These are phyloP conservation scores for Tragelaphus buxtoni DNA, from an alignment of 2,113 vertebrate species.

Conservation along the genomic window DNA sequence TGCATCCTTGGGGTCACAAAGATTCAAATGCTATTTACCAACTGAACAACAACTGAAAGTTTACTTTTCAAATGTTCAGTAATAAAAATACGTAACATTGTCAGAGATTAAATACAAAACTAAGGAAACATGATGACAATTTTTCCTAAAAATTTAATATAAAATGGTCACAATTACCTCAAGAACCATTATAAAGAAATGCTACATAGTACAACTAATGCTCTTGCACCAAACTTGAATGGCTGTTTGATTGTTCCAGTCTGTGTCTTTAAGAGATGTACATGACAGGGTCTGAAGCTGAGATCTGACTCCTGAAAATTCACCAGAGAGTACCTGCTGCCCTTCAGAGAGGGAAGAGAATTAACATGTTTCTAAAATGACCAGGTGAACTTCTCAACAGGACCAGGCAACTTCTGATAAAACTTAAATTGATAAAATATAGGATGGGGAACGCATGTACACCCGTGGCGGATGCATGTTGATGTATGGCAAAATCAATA, in stretches of 20 bases:
- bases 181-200: neutral
- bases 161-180: neutral
- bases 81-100: neutral
- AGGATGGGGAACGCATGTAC: too few species aligned
- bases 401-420: neutral
- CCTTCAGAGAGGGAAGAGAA: neutral
- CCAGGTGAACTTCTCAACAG: neutral
- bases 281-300: neutral
- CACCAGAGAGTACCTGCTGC: neutral
- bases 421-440: neutral
- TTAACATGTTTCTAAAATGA: neutral
- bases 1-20: neutral
- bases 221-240: neutral
- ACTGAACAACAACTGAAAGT: neutral
- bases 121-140: neutral
- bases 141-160: neutral
- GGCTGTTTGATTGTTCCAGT: neutral
- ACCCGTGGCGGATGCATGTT: too few species aligned
- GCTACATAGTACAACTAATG: neutral
- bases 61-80: neutral
- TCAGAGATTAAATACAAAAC: neutral
- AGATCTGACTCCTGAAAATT: neutral
- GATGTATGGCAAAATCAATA: too few species aligned
- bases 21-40: neutral
- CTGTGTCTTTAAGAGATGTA: neutral